Evolutionary conservation across 2,888 invertebrate species (phyloP), one percentile per base, ranked within the genome.

Genomic region (Podabrus alpinus): DNA sequence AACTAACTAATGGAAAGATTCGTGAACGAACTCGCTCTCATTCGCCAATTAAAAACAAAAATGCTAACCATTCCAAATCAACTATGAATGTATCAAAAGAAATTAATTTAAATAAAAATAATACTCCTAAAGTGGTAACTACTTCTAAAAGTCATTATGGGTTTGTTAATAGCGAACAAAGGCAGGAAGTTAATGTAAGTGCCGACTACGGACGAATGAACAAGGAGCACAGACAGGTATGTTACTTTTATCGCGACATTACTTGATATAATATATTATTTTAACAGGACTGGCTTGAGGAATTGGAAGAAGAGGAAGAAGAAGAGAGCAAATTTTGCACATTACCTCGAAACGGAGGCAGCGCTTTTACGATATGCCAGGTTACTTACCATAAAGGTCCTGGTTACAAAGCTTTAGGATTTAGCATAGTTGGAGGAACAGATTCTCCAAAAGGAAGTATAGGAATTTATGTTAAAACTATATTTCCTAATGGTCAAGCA

Each of bases 381-480:
- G 91, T 92, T 76, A 90, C 90, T 76, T 94, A 94, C 84, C 91
- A 91, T 73, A 96, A 96, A 86, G 95, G 95, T 66, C 93, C 94
- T 2, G 94, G 95, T 13, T 92, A 93, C 77, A 96, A 95, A 87
- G 94, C 95, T 45, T 90, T 96, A 17, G 96, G 96, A 15, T 96
- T 96, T 88, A 96, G 95, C 81, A 95, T 96, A 80, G 96, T 96
- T 16, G 97, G 96, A 13, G 96, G 96, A 1, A 91, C 91, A 71
- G 96, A 96, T 85, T 95, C 95, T 13, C 94, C 95, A 1, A 92
- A 93, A 79, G 96, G 95, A 0, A 93, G 92, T 81, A 94, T 96
- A 92, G 96, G 96, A 62, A 95, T 97, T 81, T 96, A 94, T 85
- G 94, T 97, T 16, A 95, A 96, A 87, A 94, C 95, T 19, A 93